These are phyloP conservation scores for Lepidurus apus DNA, from an alignment of 1,140 invertebrate species.

Conservation along the genomic window DNA sequence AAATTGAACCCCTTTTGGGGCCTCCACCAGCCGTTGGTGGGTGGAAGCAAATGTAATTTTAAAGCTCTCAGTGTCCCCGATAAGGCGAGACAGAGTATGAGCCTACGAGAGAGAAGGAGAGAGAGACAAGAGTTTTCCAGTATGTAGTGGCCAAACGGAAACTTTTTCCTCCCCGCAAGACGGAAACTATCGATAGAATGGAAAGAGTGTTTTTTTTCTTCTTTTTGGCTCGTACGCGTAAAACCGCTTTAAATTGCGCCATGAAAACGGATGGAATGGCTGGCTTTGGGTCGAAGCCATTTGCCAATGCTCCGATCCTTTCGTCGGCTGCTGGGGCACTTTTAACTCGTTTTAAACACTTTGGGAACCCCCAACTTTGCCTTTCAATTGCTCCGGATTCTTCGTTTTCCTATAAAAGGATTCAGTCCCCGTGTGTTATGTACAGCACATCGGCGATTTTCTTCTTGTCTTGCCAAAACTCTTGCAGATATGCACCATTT, in stretches of 20 bases:
- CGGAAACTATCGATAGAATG: neutral
- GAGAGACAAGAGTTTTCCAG: neutral
- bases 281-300: neutral
- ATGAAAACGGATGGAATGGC: neutral
- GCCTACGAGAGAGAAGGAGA: neutral
- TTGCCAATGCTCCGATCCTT: conserved; percentile 15
- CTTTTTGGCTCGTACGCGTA: neutral
- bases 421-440: too few relatives aligned
- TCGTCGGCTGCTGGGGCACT: neutral
- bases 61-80: conserved; percentile 1
- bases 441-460: too few relatives aligned
- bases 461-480: too few relatives aligned
- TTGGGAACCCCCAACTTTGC: neutral
- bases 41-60: neutral
- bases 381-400: neutral
- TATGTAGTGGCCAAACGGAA: neutral
- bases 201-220: neutral
- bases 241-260: neutral
- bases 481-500: too few relatives aligned
- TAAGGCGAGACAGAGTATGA: neutral
- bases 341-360: conserved; percentile 18
- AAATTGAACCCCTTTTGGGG: neutral
- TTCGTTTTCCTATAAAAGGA: too few relatives aligned
- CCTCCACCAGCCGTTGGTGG: neutral
- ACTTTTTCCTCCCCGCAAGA: too few relatives aligned